phyloP scores from a whole-genome alignment of 2,113 vertebrate genomes.

The Pitta sordida region DNA sequence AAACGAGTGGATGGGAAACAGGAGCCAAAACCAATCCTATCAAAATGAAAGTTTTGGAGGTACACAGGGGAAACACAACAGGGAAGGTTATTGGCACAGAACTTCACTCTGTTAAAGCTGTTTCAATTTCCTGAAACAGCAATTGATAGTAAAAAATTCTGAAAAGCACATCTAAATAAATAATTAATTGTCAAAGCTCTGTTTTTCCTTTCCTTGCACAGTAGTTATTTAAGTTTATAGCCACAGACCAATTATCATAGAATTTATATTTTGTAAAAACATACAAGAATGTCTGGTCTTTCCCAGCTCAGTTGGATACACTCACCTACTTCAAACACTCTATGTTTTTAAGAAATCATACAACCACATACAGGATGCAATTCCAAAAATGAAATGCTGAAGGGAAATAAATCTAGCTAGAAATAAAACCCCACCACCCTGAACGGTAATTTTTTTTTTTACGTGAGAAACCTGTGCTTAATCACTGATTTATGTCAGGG shows the following conservation, averaged over 20 bases:
- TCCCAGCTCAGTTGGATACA: not conserved
- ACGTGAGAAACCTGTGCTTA: conserved; percentile 49
- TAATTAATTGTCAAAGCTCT: not conserved
- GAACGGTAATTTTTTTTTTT: not conserved
- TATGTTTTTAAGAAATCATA: not conserved
- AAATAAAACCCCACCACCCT: not conserved
- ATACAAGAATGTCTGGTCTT: not conserved
- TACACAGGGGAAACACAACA: not conserved
- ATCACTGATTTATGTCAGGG: conserved; percentile 62
- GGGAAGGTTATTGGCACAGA: not conserved
- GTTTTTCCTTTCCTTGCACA: not conserved
- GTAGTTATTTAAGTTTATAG: not conserved
- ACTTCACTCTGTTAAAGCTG: not conserved
- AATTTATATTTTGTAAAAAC: not conserved
- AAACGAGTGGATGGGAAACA: not conserved
- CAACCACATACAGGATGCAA: not conserved
- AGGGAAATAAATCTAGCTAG: not conserved
- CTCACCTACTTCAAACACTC: not conserved
- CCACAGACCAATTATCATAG: not conserved
- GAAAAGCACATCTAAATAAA: not conserved
- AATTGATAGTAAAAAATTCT: not conserved
- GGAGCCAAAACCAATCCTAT: not conserved
- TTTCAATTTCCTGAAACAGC: not conserved
- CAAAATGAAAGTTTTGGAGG: not conserved
- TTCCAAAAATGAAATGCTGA: not conserved